These are phyloP conservation scores for Megaceryle maxima DNA, from an alignment of 2,113 vertebrate genomes.

Conservation along the genomic window DNA sequence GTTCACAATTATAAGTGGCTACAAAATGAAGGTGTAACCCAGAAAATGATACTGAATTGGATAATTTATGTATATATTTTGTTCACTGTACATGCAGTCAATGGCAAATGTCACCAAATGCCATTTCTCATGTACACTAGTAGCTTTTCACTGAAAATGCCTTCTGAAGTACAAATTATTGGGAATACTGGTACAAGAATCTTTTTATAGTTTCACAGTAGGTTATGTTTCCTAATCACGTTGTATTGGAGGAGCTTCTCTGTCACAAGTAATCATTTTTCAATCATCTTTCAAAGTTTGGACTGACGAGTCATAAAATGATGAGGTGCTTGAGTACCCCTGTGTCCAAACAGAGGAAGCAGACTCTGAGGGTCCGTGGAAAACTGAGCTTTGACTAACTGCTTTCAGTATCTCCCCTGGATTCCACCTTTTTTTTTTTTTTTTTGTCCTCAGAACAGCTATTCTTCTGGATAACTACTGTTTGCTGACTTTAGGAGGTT, in stretches of 20 bases:
- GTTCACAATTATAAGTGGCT: background rate
- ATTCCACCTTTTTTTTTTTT: background rate
- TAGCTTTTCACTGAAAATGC: background rate
- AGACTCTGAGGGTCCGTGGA: background rate
- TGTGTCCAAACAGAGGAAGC: background rate
- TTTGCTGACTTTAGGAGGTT: background rate
- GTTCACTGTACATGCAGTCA: background rate
- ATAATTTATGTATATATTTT: background rate
- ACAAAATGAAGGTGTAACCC: background rate
- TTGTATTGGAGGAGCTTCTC: background rate
- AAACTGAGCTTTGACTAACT: background rate
- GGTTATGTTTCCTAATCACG: background rate
- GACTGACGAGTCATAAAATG: background rate
- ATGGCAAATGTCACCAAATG: background rate
- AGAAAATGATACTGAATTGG: background rate
- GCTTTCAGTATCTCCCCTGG: background rate
- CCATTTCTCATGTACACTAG: background rate
- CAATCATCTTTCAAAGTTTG: background rate
- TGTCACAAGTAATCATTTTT: background rate
- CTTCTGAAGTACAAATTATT: background rate
- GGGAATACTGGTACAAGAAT: background rate
- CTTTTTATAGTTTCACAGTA: background rate
- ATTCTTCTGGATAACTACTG: background rate
- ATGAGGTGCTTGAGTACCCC: background rate
- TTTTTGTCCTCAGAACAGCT: background rate